These are phyloP conservation scores for Acomys russatus DNA, from an alignment of 2,797 vertebrate species.

Conservation along the genomic window DNA sequence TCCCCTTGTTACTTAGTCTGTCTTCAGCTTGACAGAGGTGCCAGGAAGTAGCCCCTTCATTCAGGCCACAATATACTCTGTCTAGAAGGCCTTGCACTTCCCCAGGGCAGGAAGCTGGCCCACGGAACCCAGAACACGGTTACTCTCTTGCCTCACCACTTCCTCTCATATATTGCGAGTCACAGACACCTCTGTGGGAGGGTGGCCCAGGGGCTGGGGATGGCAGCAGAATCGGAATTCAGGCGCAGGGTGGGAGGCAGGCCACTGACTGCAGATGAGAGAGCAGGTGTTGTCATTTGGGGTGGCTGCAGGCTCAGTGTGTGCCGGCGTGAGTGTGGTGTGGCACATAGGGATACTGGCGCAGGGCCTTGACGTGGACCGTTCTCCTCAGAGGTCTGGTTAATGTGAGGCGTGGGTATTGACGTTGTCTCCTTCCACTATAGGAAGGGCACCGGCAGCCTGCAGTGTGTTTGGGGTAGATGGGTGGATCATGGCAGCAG, in stretches of 20 bases:
- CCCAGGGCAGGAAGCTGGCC: background rate
- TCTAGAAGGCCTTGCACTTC: background rate
- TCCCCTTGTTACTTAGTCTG: background rate
- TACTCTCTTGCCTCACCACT: no score
- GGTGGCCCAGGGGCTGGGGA: background rate
- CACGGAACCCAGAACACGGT: fast-evolving
- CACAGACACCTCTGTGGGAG: background rate
- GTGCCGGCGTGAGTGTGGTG: background rate
- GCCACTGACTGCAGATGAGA: background rate
- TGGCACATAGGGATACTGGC: background rate
- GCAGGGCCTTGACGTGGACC: background rate
- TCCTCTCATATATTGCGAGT: background rate
- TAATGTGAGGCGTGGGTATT: fast-evolving
- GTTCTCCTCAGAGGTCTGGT: background rate
- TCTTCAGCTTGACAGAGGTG: background rate
- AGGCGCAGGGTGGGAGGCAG: background rate
- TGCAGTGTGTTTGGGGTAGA: background rate
- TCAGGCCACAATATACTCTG: background rate
- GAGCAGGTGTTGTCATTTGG: background rate
- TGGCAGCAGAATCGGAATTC: background rate
- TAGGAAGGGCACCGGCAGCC: background rate
- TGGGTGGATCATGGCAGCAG: background rate
- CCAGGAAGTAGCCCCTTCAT: background rate
- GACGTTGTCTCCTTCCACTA: background rate
- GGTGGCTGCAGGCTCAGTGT: background rate